A percentile compares a stretch with the other conserved stretches of the same genome.
phyloP scores from a whole-genome alignment of 1,140 invertebrate genomes.

The Andrena cerasifolii region DNA sequence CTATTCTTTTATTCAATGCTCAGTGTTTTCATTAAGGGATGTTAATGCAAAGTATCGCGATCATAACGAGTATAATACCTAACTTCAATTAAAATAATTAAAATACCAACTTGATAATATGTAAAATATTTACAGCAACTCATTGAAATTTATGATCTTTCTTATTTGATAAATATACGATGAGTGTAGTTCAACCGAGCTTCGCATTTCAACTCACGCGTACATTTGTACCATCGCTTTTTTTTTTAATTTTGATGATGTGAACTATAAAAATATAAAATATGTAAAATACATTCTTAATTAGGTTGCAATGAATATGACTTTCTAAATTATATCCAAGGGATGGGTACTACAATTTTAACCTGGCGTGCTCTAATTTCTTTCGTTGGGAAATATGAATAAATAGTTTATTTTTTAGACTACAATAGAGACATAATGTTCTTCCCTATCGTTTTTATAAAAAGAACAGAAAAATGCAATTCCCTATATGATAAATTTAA shows the following conservation, averaged over 20 bases:
- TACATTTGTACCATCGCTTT: not conserved
- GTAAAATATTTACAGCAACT: slow-evolving; percentile 12
- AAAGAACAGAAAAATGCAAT: slow-evolving; percentile 48
- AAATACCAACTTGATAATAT: slow-evolving; percentile 15
- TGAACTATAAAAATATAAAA: slow-evolving; percentile 62
- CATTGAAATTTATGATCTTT: not conserved
- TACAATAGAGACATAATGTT: slow-evolving; percentile 42
- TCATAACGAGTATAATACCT: slow-evolving; percentile 23
- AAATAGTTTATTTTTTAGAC: slow-evolving; percentile 56
- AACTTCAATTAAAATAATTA: slow-evolving; percentile 47
- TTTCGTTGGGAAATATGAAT: slow-evolving; percentile 50
- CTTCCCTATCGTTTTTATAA: slow-evolving; percentile 19
- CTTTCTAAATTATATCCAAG: slow-evolving; percentile 28
- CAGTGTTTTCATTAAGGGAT: slow-evolving; percentile 14
- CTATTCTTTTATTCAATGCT: slow-evolving; percentile 26
- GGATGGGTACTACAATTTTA: slow-evolving; percentile 36
- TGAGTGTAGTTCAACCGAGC: not conserved
- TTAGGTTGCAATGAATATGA: slow-evolving; percentile 42
- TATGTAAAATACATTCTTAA: slow-evolving; percentile 44
- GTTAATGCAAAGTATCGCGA: slow-evolving; percentile 29
- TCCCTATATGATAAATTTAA: slow-evolving; percentile 20
- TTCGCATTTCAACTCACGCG: slow-evolving; percentile 10
- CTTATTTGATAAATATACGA: slow-evolving; percentile 2
- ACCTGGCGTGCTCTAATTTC: slow-evolving; percentile 20
- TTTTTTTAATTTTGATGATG: slow-evolving; percentile 34